Percentiles rank a stretch among this genome's conserved stretches.
These are phyloP conservation scores for Caracal caracal DNA, from an alignment of 2,113 vertebrate genomes.

Conservation along the genomic window DNA sequence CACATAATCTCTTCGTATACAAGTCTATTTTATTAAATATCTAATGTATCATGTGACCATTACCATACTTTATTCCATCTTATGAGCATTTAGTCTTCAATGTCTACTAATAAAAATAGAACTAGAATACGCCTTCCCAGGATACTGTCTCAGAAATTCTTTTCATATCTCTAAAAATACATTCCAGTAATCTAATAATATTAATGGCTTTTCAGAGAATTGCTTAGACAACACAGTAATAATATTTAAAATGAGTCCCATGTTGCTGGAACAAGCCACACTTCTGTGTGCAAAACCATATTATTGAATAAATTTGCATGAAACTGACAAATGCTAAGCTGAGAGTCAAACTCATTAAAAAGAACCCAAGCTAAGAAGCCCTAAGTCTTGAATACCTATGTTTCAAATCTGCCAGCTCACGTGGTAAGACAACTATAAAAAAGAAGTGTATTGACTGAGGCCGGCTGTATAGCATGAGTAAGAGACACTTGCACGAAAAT, in stretches of 20 bases:
- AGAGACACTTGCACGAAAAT: neutral
- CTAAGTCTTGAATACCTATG: neutral
- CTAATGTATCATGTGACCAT: neutral
- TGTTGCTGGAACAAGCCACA: neutral
- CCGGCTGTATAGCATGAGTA: neutral
- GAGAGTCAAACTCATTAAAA: neutral
- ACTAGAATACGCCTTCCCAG: neutral
- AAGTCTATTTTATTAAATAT: neutral
- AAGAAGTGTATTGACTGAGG: neutral
- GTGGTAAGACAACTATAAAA: neutral
- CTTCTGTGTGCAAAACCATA: neutral
- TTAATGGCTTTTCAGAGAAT: neutral
- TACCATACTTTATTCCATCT: neutral
- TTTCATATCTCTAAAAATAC: neutral
- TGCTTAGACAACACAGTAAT: neutral
- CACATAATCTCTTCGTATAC: neutral
- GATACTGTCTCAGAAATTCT: neutral
- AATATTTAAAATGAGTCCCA: neutral
- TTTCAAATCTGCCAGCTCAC: neutral
- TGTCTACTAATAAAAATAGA: neutral
- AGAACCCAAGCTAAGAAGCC: neutral
- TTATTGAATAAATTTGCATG: neutral
- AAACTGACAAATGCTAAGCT: neutral
- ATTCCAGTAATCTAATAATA: neutral
- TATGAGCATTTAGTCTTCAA: neutral